phyloP scores from a whole-genome alignment of 2,113 vertebrate species.

The Dicrurus megarhynchus region DNA sequence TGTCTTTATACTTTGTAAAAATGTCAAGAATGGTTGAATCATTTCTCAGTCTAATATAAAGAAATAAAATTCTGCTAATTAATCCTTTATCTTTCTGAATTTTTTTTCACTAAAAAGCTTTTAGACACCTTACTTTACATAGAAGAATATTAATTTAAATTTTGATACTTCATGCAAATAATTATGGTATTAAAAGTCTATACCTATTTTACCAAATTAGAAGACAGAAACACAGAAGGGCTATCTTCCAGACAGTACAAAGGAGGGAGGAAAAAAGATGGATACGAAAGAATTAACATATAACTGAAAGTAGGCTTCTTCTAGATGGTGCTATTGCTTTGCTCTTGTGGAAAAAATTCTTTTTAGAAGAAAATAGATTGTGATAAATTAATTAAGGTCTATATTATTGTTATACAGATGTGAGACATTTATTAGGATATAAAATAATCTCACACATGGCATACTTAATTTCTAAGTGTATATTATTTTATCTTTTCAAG shows the following conservation, averaged over 20 bases:
- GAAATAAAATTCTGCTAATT: neutral
- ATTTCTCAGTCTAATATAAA: neutral
- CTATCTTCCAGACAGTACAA: neutral
- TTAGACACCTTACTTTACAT: neutral
- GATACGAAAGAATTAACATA: neutral
- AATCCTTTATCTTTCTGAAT: neutral
- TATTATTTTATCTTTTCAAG: neutral
- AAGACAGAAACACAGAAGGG: neutral
- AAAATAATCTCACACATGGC: neutral
- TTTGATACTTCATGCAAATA: neutral
- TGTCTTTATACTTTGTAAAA: neutral
- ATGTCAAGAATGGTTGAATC: neutral
- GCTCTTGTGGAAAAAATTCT: neutral
- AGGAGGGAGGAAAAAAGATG: neutral
- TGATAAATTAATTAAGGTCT: neutral
- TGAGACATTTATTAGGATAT: neutral
- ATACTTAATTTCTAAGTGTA: neutral
- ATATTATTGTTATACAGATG: neutral
- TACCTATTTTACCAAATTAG: neutral
- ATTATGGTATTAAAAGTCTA: neutral
- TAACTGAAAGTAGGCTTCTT: conserved; percentile 12
- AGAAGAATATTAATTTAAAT: neutral
- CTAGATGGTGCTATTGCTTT: conserved; percentile 62
- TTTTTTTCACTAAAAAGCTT: neutral
- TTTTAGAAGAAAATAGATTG: neutral